phyloP scores from a whole-genome alignment of 2,888 invertebrate species.

The Chrysodeixis includens region DNA sequence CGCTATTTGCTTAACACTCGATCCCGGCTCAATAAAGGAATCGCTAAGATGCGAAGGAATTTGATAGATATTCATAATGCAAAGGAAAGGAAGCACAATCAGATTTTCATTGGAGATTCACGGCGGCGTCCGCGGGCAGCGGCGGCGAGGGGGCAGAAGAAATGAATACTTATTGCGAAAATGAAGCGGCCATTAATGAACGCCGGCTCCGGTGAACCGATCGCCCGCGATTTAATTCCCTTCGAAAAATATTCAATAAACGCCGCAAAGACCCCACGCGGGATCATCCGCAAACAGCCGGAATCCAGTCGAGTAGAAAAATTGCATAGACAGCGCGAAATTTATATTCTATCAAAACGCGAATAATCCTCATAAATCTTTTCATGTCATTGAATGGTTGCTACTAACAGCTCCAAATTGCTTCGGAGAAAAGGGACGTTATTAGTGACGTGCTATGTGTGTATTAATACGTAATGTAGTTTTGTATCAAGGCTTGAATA shows the following conservation, averaged over 20 bases:
- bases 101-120: slow-evolving; percentile 83
- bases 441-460: slow-evolving; percentile 18
- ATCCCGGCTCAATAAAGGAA: slow-evolving; percentile 76
- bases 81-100: slow-evolving; percentile 84
- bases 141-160: slow-evolving; percentile 66
- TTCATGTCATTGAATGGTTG: slow-evolving; percentile 46
- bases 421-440: slow-evolving; percentile 23
- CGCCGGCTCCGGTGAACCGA: slow-evolving; percentile 75
- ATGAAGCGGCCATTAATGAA: slow-evolving; percentile 85
- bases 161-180: slow-evolving; percentile 88
- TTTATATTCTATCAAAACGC: slow-evolving; percentile 58
- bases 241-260: slow-evolving; percentile 86
- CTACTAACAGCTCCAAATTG: slow-evolving; percentile 44
- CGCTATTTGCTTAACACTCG: slow-evolving; percentile 75
- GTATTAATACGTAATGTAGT: slow-evolving; percentile 16
- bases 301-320: slow-evolving; percentile 71
- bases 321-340: slow-evolving; percentile 67
- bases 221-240: slow-evolving; percentile 82
- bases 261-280: slow-evolving; percentile 70
- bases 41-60: slow-evolving; percentile 72
- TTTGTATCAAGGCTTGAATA: slow-evolving; percentile 18
- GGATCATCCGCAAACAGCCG: slow-evolving; percentile 73
- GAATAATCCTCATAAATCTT: slow-evolving; percentile 58
- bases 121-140: slow-evolving; percentile 50
- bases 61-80: slow-evolving; percentile 85